Evolutionary conservation across 2,888 invertebrate species (phyloP).

Genomic region (Tryphoninae sp.): DNA sequence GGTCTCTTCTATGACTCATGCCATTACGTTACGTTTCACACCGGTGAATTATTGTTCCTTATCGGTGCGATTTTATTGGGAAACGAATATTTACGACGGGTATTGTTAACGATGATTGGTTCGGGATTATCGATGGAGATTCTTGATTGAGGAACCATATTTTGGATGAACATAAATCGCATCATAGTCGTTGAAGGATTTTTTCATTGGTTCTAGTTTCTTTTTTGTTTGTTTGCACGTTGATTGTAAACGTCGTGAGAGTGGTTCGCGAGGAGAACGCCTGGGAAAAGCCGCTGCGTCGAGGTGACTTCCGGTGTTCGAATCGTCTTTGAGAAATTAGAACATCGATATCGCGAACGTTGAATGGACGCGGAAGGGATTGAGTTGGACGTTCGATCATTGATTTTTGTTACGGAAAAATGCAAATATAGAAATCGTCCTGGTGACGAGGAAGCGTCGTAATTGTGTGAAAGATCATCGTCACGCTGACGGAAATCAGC

Average conservation of each 20-base stretch:
- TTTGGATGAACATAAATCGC: no score
- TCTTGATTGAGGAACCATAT: neutral
- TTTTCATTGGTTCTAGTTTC: no score
- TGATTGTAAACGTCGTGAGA: no score
- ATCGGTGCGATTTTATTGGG: neutral
- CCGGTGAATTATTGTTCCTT: conserved; percentile 16
- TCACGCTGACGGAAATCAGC: conserved; percentile 64
- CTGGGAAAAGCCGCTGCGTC: no score
- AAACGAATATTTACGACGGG: neutral
- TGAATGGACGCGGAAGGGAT: conserved; percentile 56
- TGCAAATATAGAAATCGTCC: conserved; percentile 30
- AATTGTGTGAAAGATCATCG: conserved; percentile 38
- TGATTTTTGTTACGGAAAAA: conserved; percentile 22
- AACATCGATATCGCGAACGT: neutral
- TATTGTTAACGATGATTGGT: neutral
- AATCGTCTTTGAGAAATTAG: neutral
- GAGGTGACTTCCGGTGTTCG: neutral
- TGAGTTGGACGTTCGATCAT: conserved; percentile 13
- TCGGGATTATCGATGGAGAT: neutral
- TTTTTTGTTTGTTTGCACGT: no score
- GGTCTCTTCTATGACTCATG: conserved; percentile 23
- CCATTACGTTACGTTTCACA: neutral
- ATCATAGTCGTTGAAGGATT: no score
- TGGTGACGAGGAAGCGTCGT: conserved; percentile 21
- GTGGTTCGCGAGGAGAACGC: no score